Percentiles rank a stretch among this genome's conserved stretches.
Evolutionary conservation across 1,140 invertebrate species (phyloP).

Genomic region (Drosophila tristis): DNA sequence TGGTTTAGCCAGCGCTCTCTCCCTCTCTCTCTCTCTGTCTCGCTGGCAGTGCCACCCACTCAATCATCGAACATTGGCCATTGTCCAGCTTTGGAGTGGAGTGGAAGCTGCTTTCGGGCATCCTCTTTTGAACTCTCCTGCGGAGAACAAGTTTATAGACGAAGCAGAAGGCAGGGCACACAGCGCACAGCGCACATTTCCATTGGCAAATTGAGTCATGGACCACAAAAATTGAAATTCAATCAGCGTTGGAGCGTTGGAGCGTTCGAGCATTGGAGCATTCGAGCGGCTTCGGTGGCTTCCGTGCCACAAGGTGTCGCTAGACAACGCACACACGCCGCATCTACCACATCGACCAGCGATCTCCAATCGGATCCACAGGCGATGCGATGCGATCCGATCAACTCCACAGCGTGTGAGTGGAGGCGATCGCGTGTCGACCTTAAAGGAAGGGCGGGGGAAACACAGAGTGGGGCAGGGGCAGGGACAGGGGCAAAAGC

Average conservation of each 20-base stretch:
- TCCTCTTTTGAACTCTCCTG: neutral
- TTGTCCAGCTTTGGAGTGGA: conserved; percentile 20
- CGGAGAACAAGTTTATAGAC: too few relatives aligned
- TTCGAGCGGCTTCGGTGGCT: too few relatives aligned
- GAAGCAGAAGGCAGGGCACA: too few relatives aligned
- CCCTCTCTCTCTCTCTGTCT: neutral
- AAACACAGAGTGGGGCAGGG: neutral
- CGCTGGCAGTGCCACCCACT: conserved; percentile 23
- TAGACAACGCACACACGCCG: conserved; percentile 1
- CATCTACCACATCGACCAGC: too few relatives aligned
- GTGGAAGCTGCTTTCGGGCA: conserved; percentile 6
- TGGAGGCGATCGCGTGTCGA: conserved; percentile 49
- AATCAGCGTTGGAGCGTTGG: conserved; percentile 10
- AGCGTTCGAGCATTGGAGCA: too few relatives aligned
- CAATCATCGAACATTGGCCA: conserved; percentile 42
- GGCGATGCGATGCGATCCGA: neutral
- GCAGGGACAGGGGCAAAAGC: conserved; percentile 23
- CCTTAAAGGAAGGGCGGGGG: neutral
- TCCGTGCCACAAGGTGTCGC: conserved; percentile 28
- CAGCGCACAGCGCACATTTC: too few relatives aligned
- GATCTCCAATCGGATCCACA: conserved; percentile 5
- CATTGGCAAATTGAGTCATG: conserved; percentile 38
- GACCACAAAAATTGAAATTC: conserved; percentile 43
- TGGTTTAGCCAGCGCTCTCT: neutral
- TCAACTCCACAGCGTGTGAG: conserved; percentile 6